Percentiles rank a stretch among this genome's conserved stretches.
Evolutionary conservation across 2,113 vertebrate genomes (phyloP).

Genomic region (Ptychochromis oligacanthus): DNA sequence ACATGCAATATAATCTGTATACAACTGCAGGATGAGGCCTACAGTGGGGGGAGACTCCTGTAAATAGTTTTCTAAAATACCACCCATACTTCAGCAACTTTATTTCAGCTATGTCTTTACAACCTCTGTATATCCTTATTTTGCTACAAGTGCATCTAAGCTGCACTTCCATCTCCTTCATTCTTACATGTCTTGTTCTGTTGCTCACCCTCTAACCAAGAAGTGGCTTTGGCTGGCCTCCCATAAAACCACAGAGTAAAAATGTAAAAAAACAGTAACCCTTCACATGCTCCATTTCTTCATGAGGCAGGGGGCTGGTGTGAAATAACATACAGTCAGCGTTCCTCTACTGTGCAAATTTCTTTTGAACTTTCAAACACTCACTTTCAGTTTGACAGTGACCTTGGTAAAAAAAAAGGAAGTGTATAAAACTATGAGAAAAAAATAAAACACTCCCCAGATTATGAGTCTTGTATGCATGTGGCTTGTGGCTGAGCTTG

Average conservation of each 20-base stretch:
- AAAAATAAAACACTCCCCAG: conserved; percentile 23
- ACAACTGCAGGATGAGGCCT: neutral
- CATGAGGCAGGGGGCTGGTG: conserved; percentile 18
- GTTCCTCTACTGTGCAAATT: neutral
- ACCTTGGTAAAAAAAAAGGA: conserved; percentile 4
- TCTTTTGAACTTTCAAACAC: conserved; percentile 25
- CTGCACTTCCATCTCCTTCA: neutral
- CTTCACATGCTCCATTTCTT: conserved; percentile 43
- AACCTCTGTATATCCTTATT: neutral
- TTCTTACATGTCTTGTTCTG: conserved; percentile 16
- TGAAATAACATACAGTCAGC: neutral
- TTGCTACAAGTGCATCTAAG: conserved; percentile 16
- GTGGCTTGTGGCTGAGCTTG: conserved; percentile 46
- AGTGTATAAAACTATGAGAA: conserved; percentile 24
- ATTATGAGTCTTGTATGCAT: conserved; percentile 20
- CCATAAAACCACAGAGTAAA: conserved; percentile 59
- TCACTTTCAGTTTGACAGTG: conserved; percentile 24
- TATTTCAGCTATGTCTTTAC: conserved; percentile 7
- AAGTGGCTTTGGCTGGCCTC: conserved; percentile 33
- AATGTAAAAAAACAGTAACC: conserved; percentile 55
- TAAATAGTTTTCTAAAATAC: neutral
- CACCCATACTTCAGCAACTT: conserved; percentile 6
- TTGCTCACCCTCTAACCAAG: conserved; percentile 22
- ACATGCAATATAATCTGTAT: neutral
- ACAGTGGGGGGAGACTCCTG: neutral